These are phyloP conservation scores for Pangasius krempfi DNA, from an alignment of 2,797 vertebrate genomes.

Conservation along the genomic window DNA sequence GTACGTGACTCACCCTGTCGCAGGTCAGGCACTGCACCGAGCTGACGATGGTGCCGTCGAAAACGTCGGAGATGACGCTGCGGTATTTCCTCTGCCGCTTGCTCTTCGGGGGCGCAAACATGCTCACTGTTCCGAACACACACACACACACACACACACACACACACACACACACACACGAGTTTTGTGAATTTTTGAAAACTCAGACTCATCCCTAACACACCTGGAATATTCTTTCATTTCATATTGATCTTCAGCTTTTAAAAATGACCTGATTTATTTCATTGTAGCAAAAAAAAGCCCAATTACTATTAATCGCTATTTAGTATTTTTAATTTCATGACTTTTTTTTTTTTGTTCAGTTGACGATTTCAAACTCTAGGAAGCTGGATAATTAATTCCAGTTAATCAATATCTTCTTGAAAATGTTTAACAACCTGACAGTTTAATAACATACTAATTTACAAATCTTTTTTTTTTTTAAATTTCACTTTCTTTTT, in stretches of 20 bases:
- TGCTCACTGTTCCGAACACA: constrained; percentile 67
- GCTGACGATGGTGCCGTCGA: constrained; percentile 96
- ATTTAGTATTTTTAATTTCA: not conserved
- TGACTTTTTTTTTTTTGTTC: too few species aligned
- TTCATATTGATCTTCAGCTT: too few species aligned
- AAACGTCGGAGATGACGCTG: constrained; percentile 96
- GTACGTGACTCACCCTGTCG: constrained; percentile 85
- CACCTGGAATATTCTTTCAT: not conserved
- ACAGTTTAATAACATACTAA: not conserved
- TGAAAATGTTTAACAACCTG: not conserved
- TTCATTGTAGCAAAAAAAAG: too few species aligned
- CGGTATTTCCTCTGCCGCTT: constrained; percentile 92
- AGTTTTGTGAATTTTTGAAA: not conserved
- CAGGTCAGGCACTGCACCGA: constrained; percentile 98
- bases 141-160: not conserved
- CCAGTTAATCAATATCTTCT: too few species aligned
- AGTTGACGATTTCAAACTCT: too few species aligned
- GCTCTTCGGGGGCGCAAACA: constrained; percentile 84
- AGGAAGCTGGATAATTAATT: too few species aligned
- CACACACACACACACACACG: not conserved
- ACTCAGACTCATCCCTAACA: not conserved
- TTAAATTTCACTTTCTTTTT: too few species aligned
- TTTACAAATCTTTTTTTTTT: not conserved
- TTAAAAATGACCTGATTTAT: too few species aligned
- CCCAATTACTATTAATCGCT: too few species aligned